Conservation (phyloP, 2,888 invertebrate species). For the Abrostola triplasia region DNA sequence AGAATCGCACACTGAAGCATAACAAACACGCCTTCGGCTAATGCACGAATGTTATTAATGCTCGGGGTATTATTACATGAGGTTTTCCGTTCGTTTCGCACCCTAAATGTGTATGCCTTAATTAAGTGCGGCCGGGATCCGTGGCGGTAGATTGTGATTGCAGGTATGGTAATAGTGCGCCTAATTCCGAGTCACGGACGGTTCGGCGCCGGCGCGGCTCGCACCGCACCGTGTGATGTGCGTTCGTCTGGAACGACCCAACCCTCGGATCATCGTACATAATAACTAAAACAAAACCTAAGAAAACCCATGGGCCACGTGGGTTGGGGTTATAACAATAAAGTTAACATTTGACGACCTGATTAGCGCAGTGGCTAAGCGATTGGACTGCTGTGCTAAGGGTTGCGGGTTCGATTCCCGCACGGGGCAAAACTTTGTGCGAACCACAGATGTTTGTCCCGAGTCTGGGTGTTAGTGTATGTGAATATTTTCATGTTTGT, state of each 20-base stretch:
- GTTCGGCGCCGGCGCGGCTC: constrained; percentile 68
- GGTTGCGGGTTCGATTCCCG: too few species aligned
- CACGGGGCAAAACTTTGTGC: too few species aligned
- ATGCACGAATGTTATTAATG: constrained; percentile 56
- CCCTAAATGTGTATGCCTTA: constrained; percentile 77
- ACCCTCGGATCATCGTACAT: constrained; percentile 55
- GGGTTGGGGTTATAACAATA: constrained; percentile 22
- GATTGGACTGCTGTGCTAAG: too few species aligned
- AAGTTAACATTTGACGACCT: constrained; percentile 31
- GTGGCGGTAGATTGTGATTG: constrained; percentile 75
- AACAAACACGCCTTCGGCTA: constrained; percentile 53
- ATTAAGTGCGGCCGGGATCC: constrained; percentile 67
- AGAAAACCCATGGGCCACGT: constrained; percentile 43
- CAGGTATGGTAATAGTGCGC: constrained; percentile 50
- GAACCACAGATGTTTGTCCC: too few species aligned
- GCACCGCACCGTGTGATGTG: constrained; percentile 52
- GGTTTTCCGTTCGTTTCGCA: constrained; percentile 73
- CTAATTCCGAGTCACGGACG: constrained; percentile 73
- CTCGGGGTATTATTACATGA: constrained; percentile 64
- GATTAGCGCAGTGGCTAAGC: too few species aligned
- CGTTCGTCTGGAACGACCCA: constrained; percentile 66
- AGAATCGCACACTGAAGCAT: constrained; percentile 48
- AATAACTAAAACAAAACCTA: constrained; percentile 43
- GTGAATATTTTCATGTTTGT: too few species aligned
- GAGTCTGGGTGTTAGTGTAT: too few species aligned